phyloP scores from a whole-genome alignment of 2,888 invertebrate genomes.

The Rhagonycha lutea region DNA sequence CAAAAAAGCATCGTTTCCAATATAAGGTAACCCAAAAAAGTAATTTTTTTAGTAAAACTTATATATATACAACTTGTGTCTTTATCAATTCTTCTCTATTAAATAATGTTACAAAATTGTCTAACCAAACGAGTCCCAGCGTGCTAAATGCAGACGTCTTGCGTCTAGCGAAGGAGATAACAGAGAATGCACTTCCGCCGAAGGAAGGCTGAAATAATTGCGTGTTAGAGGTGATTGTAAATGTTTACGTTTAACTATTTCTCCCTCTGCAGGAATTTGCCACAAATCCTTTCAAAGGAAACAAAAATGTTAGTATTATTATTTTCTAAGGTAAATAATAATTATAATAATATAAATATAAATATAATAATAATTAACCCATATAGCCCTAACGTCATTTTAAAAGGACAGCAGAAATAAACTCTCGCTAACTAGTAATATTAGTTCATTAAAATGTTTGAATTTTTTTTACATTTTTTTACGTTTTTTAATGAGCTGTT shows the following conservation, averaged over 20 bases:
- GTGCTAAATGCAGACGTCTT: slow-evolving; percentile 51
- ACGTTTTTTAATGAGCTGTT: no score
- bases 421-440: no score
- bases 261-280: slow-evolving; percentile 67
- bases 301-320: background rate
- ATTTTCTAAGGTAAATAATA: no score
- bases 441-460: background rate
- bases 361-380: no score
- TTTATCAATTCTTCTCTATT: slow-evolving; percentile 5
- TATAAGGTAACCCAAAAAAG: background rate
- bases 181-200: slow-evolving; percentile 61
- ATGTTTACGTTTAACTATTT: slow-evolving; percentile 70
- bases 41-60: slow-evolving; percentile 17
- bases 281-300: slow-evolving; percentile 59
- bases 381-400: no score
- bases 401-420: no score
- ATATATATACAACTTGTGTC: slow-evolving; percentile 7
- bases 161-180: slow-evolving; percentile 61
- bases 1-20: background rate
- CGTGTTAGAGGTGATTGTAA: slow-evolving; percentile 67
- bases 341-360: no score
- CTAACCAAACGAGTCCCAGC: slow-evolving; percentile 47
- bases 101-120: slow-evolving; percentile 7
- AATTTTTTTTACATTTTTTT: background rate
- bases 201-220: slow-evolving; percentile 60